phyloP scores from a whole-genome alignment of 2,113 vertebrate genomes.

The Oncorhynchus kisutch region DNA sequence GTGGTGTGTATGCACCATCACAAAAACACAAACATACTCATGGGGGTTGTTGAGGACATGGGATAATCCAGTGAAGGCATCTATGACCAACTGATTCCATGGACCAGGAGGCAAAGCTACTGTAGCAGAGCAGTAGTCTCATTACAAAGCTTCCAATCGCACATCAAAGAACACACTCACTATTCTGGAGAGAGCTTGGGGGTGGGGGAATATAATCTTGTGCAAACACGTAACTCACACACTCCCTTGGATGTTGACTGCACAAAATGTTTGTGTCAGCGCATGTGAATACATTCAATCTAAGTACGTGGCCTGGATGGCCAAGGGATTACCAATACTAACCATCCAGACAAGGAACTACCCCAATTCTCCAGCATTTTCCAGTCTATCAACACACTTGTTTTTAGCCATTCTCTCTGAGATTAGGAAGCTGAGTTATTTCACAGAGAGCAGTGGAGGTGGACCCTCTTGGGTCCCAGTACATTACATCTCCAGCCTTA shows the following conservation, averaged over 20 bases:
- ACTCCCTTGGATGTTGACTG: no score
- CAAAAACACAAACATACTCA: conserved; percentile 1
- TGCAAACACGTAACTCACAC: no score
- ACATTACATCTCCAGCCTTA: background rate
- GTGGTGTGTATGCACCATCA: background rate
- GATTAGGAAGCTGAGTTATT: no score
- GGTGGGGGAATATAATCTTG: background rate
- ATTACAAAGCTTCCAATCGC: background rate
- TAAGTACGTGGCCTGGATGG: no score
- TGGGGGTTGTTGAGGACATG: background rate
- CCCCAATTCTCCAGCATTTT: no score
- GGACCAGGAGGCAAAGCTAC: background rate
- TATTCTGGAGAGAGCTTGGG: background rate
- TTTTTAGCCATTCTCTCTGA: no score
- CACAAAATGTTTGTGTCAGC: no score
- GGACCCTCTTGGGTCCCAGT: background rate
- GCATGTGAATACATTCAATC: no score
- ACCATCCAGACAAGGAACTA: no score
- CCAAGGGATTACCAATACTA: no score
- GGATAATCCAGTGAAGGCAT: background rate
- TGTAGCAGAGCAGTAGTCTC: background rate
- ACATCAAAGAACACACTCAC: background rate
- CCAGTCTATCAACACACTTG: no score
- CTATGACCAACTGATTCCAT: background rate
- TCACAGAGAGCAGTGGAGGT: no score